Conservation (phyloP, 2,888 invertebrate genomes). For the Papilio protenor region DNA sequence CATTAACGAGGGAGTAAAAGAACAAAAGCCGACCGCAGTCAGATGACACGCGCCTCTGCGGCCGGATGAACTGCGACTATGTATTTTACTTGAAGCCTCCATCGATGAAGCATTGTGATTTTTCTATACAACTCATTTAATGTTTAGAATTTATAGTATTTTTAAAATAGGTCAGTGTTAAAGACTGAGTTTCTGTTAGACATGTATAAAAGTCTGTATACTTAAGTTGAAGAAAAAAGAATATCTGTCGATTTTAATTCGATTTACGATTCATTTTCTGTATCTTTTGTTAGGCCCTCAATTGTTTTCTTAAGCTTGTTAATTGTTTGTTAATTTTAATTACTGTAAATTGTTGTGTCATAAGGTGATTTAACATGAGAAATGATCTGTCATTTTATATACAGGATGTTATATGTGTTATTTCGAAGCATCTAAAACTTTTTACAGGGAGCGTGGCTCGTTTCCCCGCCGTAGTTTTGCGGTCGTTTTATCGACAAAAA, state of each 20-base stretch:
- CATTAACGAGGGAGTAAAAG: constrained; percentile 48
- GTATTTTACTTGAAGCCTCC: constrained; percentile 32
- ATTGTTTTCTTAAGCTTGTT: not conserved
- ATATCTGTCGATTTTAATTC: not conserved
- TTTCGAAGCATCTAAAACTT: constrained; percentile 25
- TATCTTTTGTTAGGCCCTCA: not conserved
- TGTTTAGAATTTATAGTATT: constrained; percentile 2
- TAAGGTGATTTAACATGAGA: not conserved
- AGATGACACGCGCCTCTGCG: constrained; percentile 62
- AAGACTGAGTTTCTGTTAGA: too few relatives aligned
- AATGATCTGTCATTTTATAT: constrained; percentile 25
- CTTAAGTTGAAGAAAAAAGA: too few relatives aligned
- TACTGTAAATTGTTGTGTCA: too few relatives aligned
- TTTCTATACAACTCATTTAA: constrained; percentile 21
- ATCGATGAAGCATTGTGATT: constrained; percentile 32
- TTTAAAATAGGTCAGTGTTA: not conserved
- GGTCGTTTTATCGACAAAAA: constrained; percentile 48
- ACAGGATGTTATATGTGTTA: constrained; percentile 41
- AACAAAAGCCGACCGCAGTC: constrained; percentile 52
- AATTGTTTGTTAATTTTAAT: too few relatives aligned
- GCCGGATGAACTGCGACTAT: constrained; percentile 51
- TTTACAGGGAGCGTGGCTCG: constrained; percentile 27
- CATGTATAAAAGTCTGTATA: too few relatives aligned
- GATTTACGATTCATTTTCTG: not conserved
- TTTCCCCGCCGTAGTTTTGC: constrained; percentile 30